Evolutionary conservation across 1,140 invertebrate genomes (phyloP).

Genomic region (Ericerus pela): DNA sequence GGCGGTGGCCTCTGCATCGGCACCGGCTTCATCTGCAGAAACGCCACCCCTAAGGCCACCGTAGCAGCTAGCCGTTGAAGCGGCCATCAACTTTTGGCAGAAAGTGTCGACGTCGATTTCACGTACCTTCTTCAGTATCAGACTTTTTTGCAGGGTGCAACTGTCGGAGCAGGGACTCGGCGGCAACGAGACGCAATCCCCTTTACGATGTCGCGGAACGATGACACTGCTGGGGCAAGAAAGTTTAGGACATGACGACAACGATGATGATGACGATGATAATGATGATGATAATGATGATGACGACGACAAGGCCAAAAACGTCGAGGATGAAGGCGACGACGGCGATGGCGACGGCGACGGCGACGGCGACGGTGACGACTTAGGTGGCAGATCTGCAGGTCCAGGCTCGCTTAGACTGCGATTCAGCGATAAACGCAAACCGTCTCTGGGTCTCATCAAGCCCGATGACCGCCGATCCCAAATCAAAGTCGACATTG

Average conservation of each 20-base stretch:
- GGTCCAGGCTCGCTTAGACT: constrained; percentile 45
- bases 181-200: constrained; percentile 40
- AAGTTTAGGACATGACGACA: too few species aligned
- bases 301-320: too few species aligned
- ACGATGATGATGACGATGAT: too few species aligned
- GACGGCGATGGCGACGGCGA: constrained; percentile 16
- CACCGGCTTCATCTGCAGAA: too few species aligned
- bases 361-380: neutral
- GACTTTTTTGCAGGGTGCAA: constrained; percentile 35
- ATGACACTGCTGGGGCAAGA: too few species aligned
- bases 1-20: constrained; percentile 23
- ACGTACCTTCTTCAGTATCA: constrained; percentile 31
- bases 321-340: too few species aligned
- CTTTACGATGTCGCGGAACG: constrained; percentile 40
- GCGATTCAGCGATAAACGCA: constrained; percentile 41
- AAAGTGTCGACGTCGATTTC: constrained; percentile 29
- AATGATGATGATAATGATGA: too few species aligned
- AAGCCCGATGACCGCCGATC: constrained; percentile 35
- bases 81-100: constrained; percentile 22
- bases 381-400: constrained; percentile 18
- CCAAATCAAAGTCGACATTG: constrained; percentile 21
- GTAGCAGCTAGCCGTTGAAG: constrained; percentile 17
- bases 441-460: constrained; percentile 37
- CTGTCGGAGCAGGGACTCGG: constrained; percentile 41
- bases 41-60: too few species aligned